Conservation (phyloP, 2,888 invertebrate species). For the Parnassius mnemosyne region DNA sequence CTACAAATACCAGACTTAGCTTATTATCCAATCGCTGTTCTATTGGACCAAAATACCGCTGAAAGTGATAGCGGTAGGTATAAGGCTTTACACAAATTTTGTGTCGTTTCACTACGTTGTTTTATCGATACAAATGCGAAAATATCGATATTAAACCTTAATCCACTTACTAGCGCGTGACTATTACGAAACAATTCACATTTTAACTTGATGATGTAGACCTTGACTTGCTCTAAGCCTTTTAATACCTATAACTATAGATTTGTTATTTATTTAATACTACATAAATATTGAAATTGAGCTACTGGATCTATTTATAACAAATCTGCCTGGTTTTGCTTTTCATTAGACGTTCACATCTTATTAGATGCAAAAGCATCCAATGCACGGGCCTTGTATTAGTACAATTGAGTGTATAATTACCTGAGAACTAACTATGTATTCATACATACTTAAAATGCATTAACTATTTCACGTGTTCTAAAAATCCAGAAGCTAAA, state of each 20-base stretch:
- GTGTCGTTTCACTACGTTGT: slow-evolving; percentile 1
- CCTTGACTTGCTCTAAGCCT: too few relatives aligned
- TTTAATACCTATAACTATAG: too few relatives aligned
- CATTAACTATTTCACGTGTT: slow-evolving; percentile 17
- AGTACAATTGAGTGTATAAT: slow-evolving; percentile 33
- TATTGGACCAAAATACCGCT: slow-evolving; percentile 64
- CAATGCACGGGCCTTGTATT: slow-evolving; percentile 11
- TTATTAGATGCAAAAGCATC: slow-evolving; percentile 4
- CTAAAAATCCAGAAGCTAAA: slow-evolving; percentile 4
- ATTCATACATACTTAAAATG: slow-evolving; percentile 47
- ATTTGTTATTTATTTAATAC: not conserved
- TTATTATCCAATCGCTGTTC: slow-evolving; percentile 64
- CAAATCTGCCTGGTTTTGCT: not conserved
- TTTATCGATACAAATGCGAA: slow-evolving; percentile 9
- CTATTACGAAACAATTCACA: not conserved
- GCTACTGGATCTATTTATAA: not conserved
- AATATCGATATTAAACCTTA: slow-evolving; percentile 1
- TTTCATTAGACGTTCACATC: not conserved
- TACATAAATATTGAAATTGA: not conserved
- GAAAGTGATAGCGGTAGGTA: slow-evolving; percentile 38
- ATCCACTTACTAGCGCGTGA: not conserved
- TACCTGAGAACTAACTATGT: slow-evolving; percentile 63
- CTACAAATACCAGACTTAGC: slow-evolving; percentile 69
- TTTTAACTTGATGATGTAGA: too few relatives aligned
- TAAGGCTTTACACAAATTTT: slow-evolving; percentile 31